A percentile compares a stretch with the other conserved stretches of the same genome.
phyloP scores from a whole-genome alignment of 2,888 invertebrate species.

The Petrolisthes cinctipes region DNA sequence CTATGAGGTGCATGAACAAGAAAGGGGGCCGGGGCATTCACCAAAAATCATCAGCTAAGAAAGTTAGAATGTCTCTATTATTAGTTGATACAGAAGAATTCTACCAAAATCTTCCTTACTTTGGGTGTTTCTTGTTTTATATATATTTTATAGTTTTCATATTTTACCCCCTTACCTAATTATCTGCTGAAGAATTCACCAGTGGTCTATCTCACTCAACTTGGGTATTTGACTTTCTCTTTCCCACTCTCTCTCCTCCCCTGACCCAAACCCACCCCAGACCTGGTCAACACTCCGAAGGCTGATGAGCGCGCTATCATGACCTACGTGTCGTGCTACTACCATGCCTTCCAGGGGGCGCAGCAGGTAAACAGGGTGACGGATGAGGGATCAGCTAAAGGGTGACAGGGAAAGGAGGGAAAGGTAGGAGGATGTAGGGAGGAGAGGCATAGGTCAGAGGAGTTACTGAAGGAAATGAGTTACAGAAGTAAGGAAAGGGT shows the following conservation, averaged over 20 bases:
- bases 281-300: slow-evolving; percentile 99
- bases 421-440: background rate
- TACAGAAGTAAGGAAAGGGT: background rate
- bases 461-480: too few species aligned
- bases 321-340: slow-evolving; percentile 99
- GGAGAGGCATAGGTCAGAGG: background rate
- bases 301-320: slow-evolving; percentile 99
- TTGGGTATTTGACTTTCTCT: slow-evolving; percentile 6
- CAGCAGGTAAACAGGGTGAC: slow-evolving; percentile 82
- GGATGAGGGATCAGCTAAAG: background rate
- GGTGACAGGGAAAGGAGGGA: background rate
- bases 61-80: too few species aligned
- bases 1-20: too few species aligned
- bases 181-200: too few species aligned
- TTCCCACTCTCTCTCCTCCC: slow-evolving; percentile 16
- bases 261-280: slow-evolving; percentile 73
- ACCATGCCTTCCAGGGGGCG: slow-evolving; percentile 99
- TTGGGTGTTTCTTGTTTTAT: too few species aligned
- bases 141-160: too few species aligned
- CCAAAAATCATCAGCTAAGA: too few species aligned
- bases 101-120: too few species aligned
- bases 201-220: background rate
- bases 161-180: too few species aligned
- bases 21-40: too few species aligned
- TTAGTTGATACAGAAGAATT: too few species aligned